Base-by-base conservation (phyloP, 2,797 vertebrate genomes). In the Hypotaenidia okinawae region DNA sequence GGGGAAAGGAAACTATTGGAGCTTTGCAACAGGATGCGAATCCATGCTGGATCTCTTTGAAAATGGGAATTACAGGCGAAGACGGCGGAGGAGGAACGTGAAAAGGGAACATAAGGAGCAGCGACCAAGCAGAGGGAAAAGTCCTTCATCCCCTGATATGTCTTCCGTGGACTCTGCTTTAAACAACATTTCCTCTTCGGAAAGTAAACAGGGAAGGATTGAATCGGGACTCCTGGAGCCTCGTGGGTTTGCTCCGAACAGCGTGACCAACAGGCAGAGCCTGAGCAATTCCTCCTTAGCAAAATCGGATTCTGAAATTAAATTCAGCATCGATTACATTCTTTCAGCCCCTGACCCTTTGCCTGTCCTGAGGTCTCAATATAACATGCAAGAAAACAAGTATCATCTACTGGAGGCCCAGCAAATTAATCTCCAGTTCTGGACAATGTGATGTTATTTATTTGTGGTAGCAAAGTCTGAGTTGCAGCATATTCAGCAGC, bases 281-380 rank as follows among this genome's bases (percentile, higher is more conserved):
- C 97, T 97, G 7, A 94, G 88, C 82, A 95, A 75, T 28, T 86
- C 94, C 17, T 92, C 97, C n/a, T 92, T 96, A 9, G 97, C 97
- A 75, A 99, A 99, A 96, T 97, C 98, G 2, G 98, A 98, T 81
- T 98, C 98, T 6, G 99, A 99, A 98, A 99, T 99, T 97, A 99
- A 99, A 97, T 99, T 99, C 91, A 99, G 99, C 97, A 99, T 99
- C 62, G 99, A 99, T 98, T 99, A 99, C 98, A 99, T 99, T 96
- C 98, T 99, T 12, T 99, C 99, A 37, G 98, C 99, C 17, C 99
- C 99, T 0, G 98, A 98, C 94, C 99, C 99, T 5, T 76, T 96
- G 59, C 98, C 98, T 1, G 98, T 97, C n/a, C 97, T 98, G 92
- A 98, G 98, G 91, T 93, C 98, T 55, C 97, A 98, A 3, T 97